phyloP scores from a whole-genome alignment of 2,888 invertebrate species.

The Papilio demoleus region DNA sequence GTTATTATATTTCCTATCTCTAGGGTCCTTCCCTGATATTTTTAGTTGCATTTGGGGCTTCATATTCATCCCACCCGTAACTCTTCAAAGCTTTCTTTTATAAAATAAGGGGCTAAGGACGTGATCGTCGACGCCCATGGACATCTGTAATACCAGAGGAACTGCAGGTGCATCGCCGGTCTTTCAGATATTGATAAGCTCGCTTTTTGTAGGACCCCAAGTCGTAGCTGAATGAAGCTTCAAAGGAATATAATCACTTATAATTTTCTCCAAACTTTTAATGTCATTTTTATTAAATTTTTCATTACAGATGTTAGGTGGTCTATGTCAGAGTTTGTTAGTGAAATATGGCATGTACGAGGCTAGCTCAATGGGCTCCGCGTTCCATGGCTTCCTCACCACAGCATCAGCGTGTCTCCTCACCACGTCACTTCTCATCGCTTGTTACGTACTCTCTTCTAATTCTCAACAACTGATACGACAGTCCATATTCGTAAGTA shows the following conservation, averaged over 20 bases:
- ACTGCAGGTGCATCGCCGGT: too few relatives aligned
- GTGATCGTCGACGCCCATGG: too few relatives aligned
- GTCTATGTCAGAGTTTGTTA: constrained; percentile 91
- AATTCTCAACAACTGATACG: constrained; percentile 89
- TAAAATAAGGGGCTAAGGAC: too few relatives aligned
- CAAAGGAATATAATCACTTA: not conserved
- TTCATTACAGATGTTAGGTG: constrained; percentile 86
- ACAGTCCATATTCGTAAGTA: constrained; percentile 91
- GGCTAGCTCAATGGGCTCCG: constrained; percentile 89
- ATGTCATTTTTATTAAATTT: not conserved
- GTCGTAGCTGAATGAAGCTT: not conserved
- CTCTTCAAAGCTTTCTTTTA: too few relatives aligned
- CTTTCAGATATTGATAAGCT: too few relatives aligned
- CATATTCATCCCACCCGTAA: too few relatives aligned
- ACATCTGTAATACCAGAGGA: too few relatives aligned
- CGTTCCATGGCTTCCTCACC: constrained; percentile 91
- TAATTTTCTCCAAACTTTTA: not conserved
- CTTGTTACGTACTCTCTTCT: constrained; percentile 91
- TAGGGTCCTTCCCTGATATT: too few relatives aligned
- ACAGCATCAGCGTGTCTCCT: constrained; percentile 91
- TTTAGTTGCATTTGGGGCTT: too few relatives aligned
- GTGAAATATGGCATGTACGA: constrained; percentile 90
- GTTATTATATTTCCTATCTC: too few relatives aligned
- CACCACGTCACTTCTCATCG: constrained; percentile 88
- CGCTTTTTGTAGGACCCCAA: too few relatives aligned